Base-by-base conservation (phyloP, 1,140 invertebrate species). In the Phortica variegata region DNA sequence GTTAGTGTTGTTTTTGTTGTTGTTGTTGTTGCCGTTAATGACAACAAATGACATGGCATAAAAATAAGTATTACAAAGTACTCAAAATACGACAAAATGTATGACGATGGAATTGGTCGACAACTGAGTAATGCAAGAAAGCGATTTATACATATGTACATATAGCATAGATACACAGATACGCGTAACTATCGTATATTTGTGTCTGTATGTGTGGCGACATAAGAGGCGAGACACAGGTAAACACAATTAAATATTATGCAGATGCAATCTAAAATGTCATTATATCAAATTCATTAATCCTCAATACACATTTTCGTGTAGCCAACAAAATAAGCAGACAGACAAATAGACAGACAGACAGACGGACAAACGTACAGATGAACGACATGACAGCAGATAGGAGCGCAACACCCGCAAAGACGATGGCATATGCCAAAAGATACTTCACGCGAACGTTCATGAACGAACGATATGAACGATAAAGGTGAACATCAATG, bases 261-360 rank as follows among this genome's bases (percentile, higher is more conserved):
- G 65, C 65, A 69, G 65, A 69, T 69, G 65, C 65, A 69, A 69
- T 69, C 65, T 69, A 69, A 69, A 69, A 69, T 69, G 65, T 69
- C 65, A 69, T 69, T 69, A 69, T 69, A 69, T 69, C 65, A 69
- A 69, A 69, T 69, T 69, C 65, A 69, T 69, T 69, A 69, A 69
- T 69, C 63, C 63, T 59, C 52, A 54, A 61, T 58, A 61, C 44
- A 15, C 15, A 54, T 33, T 31, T 43, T 18, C 29, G 42, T 39
- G 16, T 39, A 19, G 20, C 37, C 40, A 34, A 48, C 39, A 21
- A 41, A n/a, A n/a, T 15, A 33, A 17, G 34, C 38, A 36, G 49
- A 43, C 43, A 39, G 31, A 23, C 10, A 4, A 7, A 21, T n/a
- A 29, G 21, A 8, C 23, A 31, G 18, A 44, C 33, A 19, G 40